Conservation (phyloP, 2,888 invertebrate genomes). For the Augiades crinisus region DNA sequence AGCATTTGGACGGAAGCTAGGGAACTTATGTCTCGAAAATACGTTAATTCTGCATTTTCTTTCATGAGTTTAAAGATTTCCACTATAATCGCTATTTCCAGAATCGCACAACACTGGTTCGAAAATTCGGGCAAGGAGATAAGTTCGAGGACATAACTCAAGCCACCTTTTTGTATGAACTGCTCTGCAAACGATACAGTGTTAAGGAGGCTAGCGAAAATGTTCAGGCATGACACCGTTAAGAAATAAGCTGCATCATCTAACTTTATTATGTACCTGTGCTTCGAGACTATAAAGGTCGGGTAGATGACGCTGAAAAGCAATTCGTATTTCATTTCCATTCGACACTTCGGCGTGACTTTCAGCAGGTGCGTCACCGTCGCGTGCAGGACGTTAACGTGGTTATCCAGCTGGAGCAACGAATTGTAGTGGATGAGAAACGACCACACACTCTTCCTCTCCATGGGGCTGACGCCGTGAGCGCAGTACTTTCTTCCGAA, state of each 20-base stretch:
- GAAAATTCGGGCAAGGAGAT: conserved; percentile 78
- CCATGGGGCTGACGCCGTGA: conserved; percentile 51
- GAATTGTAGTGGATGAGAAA: conserved; percentile 82
- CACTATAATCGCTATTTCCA: conserved; percentile 82
- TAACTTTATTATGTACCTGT: conserved; percentile 65
- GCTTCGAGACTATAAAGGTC: conserved; percentile 79
- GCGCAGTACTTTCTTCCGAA: conserved; percentile 50
- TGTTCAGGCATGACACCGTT: conserved; percentile 81
- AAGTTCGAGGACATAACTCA: conserved; percentile 78
- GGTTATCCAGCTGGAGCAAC: conserved; percentile 77
- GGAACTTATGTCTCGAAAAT: conserved; percentile 59
- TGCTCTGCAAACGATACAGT: conserved; percentile 80
- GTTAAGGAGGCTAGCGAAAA: conserved; percentile 80
- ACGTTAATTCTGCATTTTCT: conserved; percentile 51
- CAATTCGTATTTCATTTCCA: conserved; percentile 79
- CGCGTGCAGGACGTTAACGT: conserved; percentile 74
- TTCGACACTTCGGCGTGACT: conserved; percentile 78
- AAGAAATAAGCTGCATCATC: conserved; percentile 79
- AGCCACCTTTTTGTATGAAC: conserved; percentile 80
- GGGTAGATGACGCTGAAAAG: conserved; percentile 83
- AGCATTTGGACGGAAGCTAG: conserved; percentile 69
- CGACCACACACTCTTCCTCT: conserved; percentile 73
- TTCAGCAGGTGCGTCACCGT: conserved; percentile 81
- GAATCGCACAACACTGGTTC: conserved; percentile 80
- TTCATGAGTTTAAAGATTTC: conserved; percentile 78